phyloP scores from a whole-genome alignment of 2,797 vertebrate genomes.

The Gila robusta region DNA sequence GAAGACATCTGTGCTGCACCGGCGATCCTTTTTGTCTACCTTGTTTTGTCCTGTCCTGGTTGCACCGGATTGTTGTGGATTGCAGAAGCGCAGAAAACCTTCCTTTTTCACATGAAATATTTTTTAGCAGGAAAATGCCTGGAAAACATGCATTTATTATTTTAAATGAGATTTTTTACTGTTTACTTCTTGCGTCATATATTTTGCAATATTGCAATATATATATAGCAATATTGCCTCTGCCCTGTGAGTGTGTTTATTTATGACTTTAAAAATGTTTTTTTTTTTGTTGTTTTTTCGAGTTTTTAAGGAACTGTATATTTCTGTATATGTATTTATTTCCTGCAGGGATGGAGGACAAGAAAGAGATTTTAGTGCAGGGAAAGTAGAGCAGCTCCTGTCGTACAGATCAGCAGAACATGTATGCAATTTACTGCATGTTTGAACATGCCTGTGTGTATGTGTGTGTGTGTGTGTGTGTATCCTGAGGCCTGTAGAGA shows the following conservation, averaged over 20 bases:
- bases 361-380: neutral
- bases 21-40: no score
- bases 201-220: neutral
- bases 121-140: neutral
- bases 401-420: slow-evolving; percentile 69
- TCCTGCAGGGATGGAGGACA: neutral
- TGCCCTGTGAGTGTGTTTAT: slow-evolving; percentile 53
- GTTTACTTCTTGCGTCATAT: neutral
- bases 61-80: no score
- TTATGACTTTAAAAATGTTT: slow-evolving; percentile 24
- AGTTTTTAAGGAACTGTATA: neutral
- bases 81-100: no score
- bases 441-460: slow-evolving; percentile 40
- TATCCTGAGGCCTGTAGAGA: neutral
- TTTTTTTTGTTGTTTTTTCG: neutral
- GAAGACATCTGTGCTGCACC: no score
- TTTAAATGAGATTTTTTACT: neutral
- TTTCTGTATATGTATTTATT: neutral
- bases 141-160: neutral
- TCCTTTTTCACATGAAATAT: neutral
- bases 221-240: neutral
- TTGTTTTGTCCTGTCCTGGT: no score
- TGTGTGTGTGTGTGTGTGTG: slow-evolving; percentile 21
- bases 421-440: slow-evolving; percentile 70
- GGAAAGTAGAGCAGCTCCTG: slow-evolving; percentile 22